phyloP scores from a whole-genome alignment of 2,113 vertebrate species.

The Rhynchopsitta pachyrhyncha region DNA sequence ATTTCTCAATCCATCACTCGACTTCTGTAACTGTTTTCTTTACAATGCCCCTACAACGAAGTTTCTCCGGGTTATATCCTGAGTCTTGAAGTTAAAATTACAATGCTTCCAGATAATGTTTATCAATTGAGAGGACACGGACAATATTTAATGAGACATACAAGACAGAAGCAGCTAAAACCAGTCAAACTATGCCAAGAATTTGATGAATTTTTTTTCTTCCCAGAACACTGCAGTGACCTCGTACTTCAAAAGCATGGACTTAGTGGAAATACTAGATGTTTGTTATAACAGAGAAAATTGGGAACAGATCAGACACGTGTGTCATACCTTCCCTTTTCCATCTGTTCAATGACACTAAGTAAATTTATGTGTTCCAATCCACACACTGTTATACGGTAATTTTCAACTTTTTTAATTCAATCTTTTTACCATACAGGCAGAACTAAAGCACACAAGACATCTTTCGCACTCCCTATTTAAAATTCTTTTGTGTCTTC shows the following conservation, averaged over 20 bases:
- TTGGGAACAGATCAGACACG: background rate
- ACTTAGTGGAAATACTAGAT: background rate
- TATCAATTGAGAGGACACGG: background rate
- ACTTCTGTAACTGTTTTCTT: background rate
- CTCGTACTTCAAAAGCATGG: background rate
- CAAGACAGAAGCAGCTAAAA: background rate
- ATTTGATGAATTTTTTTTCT: background rate
- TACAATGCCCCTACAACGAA: background rate
- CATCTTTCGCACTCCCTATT: background rate
- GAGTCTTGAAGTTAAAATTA: background rate
- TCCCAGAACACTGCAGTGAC: background rate
- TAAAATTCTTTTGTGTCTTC: background rate
- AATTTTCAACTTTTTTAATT: background rate
- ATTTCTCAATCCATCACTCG: background rate
- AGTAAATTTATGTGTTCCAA: background rate
- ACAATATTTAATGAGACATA: background rate
- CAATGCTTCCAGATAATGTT: background rate
- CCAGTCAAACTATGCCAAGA: background rate
- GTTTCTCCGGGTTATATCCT: background rate
- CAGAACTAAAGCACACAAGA: background rate
- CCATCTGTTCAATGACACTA: background rate
- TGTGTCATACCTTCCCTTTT: background rate
- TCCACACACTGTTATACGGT: background rate
- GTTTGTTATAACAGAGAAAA: background rate
- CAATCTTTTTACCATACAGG: background rate